These are phyloP conservation scores for Rhopalosiphum nymphaeae DNA, from an alignment of 2,888 invertebrate genomes.

Conservation along the genomic window DNA sequence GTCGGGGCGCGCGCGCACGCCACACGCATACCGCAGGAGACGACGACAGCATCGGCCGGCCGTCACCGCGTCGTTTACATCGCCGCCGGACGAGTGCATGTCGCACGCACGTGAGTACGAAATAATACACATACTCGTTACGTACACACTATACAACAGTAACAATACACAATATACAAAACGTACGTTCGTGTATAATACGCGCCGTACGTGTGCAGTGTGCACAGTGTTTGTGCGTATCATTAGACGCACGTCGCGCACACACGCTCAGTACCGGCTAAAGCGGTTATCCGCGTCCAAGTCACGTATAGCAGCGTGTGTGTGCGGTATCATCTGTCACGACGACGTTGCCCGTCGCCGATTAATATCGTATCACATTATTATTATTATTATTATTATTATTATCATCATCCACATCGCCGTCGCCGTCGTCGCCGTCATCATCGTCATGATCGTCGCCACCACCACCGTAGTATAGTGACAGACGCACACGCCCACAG, in stretches of 20 bases:
- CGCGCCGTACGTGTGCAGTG: neutral
- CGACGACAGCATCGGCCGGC: too few relatives aligned
- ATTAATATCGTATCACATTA: neutral
- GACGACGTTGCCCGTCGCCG: neutral
- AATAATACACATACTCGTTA: too few relatives aligned
- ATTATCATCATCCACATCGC: neutral
- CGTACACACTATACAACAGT: too few relatives aligned
- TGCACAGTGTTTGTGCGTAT: neutral
- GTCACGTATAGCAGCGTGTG: conserved; percentile 29
- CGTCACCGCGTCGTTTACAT: too few relatives aligned
- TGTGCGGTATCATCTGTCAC: neutral
- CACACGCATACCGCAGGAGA: too few relatives aligned
- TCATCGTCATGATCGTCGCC: neutral
- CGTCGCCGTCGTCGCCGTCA: neutral
- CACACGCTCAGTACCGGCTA: neutral
- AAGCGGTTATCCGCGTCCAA: conserved; percentile 44
- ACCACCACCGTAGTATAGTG: too few relatives aligned
- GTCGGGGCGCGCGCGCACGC: too few relatives aligned
- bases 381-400: conserved; percentile 19
- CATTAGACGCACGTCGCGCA: conserved; percentile 9
- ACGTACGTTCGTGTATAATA: neutral
- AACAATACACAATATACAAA: too few relatives aligned
- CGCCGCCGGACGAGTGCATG: too few relatives aligned
- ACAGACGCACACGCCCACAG: neutral
- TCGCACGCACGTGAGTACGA: too few relatives aligned